Conservation (phyloP, 2,797 vertebrate species). For the Pelobates cultripes region DNA sequence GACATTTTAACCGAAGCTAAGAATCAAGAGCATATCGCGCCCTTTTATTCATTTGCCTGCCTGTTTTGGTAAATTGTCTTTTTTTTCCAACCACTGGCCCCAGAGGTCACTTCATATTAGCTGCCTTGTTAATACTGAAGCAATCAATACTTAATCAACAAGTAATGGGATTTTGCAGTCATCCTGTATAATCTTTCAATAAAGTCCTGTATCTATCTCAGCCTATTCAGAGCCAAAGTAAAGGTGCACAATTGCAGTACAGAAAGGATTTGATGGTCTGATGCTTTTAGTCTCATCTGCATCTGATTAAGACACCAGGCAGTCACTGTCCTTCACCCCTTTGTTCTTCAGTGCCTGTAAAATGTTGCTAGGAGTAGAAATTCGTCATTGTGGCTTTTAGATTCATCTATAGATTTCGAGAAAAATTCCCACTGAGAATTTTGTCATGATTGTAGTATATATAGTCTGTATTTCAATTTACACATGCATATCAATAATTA, state of each 20-base stretch:
- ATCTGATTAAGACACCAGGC: conserved; percentile 93
- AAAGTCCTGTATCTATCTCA: conserved; percentile 95
- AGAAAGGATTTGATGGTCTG: conserved; percentile 90
- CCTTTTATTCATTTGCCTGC: conserved; percentile 83
- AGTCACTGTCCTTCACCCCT: conserved; percentile 92
- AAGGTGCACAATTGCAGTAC: conserved; percentile 77
- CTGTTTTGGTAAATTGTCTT: conserved; percentile 85
- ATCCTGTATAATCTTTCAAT: conserved; percentile 99
- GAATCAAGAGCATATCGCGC: conserved; percentile 85
- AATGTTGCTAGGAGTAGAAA: conserved; percentile 82
- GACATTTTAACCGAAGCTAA: conserved; percentile 95
- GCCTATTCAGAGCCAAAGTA: conserved; percentile 82
- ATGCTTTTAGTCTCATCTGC: conserved; percentile 97
- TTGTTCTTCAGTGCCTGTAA: conserved; percentile 86
- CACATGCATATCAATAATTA: no score
- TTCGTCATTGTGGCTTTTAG: conserved; percentile 81
- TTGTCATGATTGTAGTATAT: conserved; percentile 14
- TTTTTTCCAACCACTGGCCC: conserved; percentile 86
- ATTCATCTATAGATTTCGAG: conserved; percentile 68
- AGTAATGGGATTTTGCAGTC: conserved; percentile 99
- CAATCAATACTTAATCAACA: conserved; percentile 99
- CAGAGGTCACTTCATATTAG: conserved; percentile 98
- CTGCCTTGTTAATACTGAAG: conserved; percentile 98
- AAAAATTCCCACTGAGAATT: conserved; percentile 21
- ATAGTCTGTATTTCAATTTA: no score